Base-by-base conservation (phyloP, 2,888 invertebrate species). In the Lucinisca nassula region DNA sequence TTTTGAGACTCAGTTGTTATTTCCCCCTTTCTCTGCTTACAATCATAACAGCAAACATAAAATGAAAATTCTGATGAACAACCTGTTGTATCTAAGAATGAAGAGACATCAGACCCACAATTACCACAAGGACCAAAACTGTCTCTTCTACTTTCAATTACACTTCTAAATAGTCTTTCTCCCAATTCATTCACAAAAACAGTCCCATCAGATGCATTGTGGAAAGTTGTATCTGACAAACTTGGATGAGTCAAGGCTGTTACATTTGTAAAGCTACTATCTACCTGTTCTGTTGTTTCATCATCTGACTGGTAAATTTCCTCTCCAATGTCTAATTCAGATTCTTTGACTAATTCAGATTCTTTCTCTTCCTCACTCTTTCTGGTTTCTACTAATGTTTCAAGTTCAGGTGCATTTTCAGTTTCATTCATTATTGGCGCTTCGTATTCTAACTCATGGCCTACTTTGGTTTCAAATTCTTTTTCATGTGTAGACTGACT, bases 1-100 rank as follows among this genome's bases (percentile, higher is more conserved):
- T 49, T 49, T 17, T 51, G 30, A 27, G 8, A 21, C 0, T 38
- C 30, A 24, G 75, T 21, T 21, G 30, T 27, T n/a, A 32, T 32
- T 55, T 55, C 40, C 27, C n/a, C 27, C 58, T 37, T 38, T 74
- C 4, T 37, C 8, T 72, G 30, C 67, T 73, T 49, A 76, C 85
- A 84, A 1, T 58, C 67, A 32, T 58, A 32, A 35, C 74, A 85
- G 45, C 61, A 86, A 17, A 79, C 74, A 85, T 84, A 38, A 35
- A 27, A 74, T 8, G 86, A 88, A 70, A 88, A 88, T 17, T 88
- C 84, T 27, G 88, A 90, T 58, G 84, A 84, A 58, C 90, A 88
- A 38, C 82, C 85, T 32, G 88, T 87, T 6, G 86, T 87, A 12
- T 88, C 88, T 30, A 88, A 67, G 24, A 24, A 24, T 51, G 87